These are phyloP conservation scores for Cataglyphis livida DNA, from an alignment of 2,888 invertebrate genomes.

Conservation along the genomic window DNA sequence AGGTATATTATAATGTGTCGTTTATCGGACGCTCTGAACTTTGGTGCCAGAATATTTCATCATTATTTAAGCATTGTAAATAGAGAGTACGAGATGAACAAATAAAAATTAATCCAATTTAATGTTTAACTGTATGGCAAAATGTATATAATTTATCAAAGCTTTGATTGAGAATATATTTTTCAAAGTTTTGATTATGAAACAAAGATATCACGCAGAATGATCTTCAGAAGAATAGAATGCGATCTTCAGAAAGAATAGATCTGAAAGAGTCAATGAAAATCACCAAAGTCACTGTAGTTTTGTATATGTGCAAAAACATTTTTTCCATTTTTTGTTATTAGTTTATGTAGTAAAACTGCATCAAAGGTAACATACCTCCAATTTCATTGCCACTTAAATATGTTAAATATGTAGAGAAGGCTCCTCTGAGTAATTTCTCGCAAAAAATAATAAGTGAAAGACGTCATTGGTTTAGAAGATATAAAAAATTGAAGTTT, in stretches of 20 bases:
- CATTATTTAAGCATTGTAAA: conserved; percentile 51
- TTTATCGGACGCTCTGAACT: background rate
- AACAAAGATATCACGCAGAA: background rate
- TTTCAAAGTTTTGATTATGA: background rate
- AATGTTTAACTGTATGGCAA: background rate
- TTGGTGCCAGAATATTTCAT: conserved; percentile 45
- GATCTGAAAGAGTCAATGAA: conserved; percentile 22
- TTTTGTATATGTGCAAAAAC: background rate
- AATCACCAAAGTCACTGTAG: conserved; percentile 28
- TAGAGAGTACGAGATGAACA: conserved; percentile 40
- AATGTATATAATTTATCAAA: conserved; percentile 12
- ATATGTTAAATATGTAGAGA: too few species aligned
- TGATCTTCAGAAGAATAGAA: conserved; percentile 4
- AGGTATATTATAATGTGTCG: background rate
- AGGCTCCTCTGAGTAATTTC: too few species aligned
- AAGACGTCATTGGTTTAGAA: too few species aligned
- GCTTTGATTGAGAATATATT: background rate
- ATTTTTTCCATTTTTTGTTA: background rate
- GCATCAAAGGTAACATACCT: too few species aligned
- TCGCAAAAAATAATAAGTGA: too few species aligned
- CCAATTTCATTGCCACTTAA: too few species aligned
- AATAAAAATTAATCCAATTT: conserved; percentile 38
- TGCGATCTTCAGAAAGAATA: conserved; percentile 3
- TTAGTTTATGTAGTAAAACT: background rate
- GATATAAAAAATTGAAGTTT: too few species aligned